phyloP scores from a whole-genome alignment of 2,888 invertebrate genomes.

The Orthosia cruda region DNA sequence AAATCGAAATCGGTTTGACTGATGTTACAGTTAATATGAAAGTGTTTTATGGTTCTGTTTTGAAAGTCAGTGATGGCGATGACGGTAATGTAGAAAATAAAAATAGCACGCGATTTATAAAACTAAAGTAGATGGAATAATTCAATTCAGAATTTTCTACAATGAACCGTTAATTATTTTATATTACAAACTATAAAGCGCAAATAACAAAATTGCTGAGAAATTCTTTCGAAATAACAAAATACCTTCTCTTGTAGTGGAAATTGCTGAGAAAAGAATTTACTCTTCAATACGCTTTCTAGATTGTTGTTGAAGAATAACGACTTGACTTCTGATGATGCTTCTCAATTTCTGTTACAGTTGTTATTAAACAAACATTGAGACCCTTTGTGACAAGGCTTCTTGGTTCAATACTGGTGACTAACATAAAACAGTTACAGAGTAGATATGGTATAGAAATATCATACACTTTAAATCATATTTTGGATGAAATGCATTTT shows the following conservation, averaged over 20 bases:
- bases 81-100: no score
- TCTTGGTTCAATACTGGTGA: neutral
- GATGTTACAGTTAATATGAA: constrained; percentile 24
- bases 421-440: neutral
- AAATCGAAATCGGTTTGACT: constrained; percentile 63
- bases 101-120: no score
- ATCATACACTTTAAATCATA: neutral
- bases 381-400: neutral
- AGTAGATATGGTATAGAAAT: no score
- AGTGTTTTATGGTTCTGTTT: neutral
- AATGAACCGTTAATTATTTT: neutral
- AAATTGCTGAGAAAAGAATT: neutral
- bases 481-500: neutral
- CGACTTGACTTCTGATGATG: neutral
- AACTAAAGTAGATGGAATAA: no score
- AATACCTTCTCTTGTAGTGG: no score
- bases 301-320: constrained; percentile 6
- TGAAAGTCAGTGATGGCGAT: neutral
- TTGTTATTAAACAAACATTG: neutral
- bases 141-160: neutral
- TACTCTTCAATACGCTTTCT: neutral
- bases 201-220: no score
- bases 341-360: neutral
- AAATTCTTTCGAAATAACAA: no score
- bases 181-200: no score